Evolutionary conservation across 2,888 invertebrate species (phyloP).

Genomic region (Chaetogeoica ovagalla): DNA sequence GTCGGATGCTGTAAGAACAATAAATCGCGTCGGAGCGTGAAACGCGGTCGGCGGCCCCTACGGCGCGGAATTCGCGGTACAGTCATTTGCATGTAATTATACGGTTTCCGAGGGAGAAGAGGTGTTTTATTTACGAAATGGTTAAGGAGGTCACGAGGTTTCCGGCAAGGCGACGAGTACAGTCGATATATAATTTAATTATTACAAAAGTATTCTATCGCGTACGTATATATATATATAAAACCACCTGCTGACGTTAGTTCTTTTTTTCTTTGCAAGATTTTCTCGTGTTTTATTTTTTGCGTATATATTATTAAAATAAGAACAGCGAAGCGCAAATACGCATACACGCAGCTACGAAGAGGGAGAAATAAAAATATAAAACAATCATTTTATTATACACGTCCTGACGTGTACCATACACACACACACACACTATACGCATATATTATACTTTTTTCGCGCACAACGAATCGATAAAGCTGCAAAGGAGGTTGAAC

Average conservation of each 20-base stretch:
- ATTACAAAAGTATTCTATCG: not conserved
- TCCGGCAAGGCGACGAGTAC: conserved; percentile 9
- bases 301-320: too few relatives aligned
- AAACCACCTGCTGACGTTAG: conserved; percentile 44
- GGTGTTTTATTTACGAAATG: conserved; percentile 1
- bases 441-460: conserved; percentile 15
- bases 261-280: not conserved
- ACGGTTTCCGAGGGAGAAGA: not conserved
- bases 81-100: conserved; percentile 30
- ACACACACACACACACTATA: not conserved
- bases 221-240: not conserved
- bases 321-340: not conserved
- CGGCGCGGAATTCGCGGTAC: not conserved
- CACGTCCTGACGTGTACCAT: not conserved
- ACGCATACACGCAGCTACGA: not conserved
- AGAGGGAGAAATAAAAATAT: not conserved
- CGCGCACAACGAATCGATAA: conserved; percentile 40
- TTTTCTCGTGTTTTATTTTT: too few relatives aligned
- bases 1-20: conserved; percentile 9
- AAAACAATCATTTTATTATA: conserved; percentile 28
- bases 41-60: not conserved
- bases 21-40: not conserved
- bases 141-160: conserved; percentile 43
- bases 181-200: conserved; percentile 49
- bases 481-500: conserved; percentile 44